These are phyloP conservation scores for Meteorus colon DNA, from an alignment of 2,888 invertebrate species.

Conservation along the genomic window DNA sequence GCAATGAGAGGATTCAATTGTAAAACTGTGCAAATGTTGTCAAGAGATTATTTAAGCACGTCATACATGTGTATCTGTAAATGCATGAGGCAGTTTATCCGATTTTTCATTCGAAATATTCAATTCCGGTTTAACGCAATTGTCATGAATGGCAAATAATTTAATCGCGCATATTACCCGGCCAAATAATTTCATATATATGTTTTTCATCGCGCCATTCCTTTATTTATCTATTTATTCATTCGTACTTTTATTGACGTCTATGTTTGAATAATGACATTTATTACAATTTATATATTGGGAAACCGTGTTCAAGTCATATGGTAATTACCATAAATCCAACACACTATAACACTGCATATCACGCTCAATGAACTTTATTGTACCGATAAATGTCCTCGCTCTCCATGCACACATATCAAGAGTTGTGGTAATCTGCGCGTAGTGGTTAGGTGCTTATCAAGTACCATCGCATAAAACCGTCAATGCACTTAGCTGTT, in stretches of 20 bases:
- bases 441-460: conserved; percentile 13
- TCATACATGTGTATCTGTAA: not conserved
- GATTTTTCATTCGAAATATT: not conserved
- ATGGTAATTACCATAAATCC: conserved; percentile 40
- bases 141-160: not conserved
- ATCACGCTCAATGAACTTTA: conserved; percentile 44
- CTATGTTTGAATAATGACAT: not conserved
- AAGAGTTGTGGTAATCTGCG: conserved; percentile 51
- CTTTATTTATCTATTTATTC: not conserved
- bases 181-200: not conserved
- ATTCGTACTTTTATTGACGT: not conserved
- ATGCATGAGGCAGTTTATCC: not conserved
- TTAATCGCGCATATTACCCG: not conserved
- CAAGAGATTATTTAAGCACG: no score
- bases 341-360: conserved; percentile 25
- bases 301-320: not conserved
- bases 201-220: not conserved
- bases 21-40: no score
- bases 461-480: conserved; percentile 34
- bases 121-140: not conserved
- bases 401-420: conserved; percentile 36
- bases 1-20: no score
- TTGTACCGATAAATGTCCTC: conserved; percentile 46
- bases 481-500: conserved; percentile 22
- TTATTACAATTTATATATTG: not conserved